Base-by-base conservation (phyloP, 2,888 invertebrate species). In the Corbicula japonica region DNA sequence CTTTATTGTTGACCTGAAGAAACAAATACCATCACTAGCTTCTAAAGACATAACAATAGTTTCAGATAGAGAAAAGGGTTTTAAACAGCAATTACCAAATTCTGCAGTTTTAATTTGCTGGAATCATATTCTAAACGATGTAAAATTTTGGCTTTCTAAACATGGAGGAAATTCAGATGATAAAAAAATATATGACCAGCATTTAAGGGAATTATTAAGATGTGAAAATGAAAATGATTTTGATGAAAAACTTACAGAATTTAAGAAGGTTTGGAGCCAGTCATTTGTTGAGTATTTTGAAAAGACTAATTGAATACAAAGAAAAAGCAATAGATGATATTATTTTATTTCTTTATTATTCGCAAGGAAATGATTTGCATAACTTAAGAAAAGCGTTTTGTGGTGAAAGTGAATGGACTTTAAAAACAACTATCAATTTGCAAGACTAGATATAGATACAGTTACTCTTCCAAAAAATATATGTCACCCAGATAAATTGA, bases 101-200 rank as follows among this genome's bases (percentile, higher is more conserved):
- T n/a, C n/a, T n/a, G n/a, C n/a, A n/a, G n/a, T n/a, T n/a, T 30
- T 75, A 1, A 23, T 75, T 2, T 61, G 74, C 32, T 75, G 74
- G 74, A 75, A 75, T 50, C 74, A 75, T 23, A 68, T 75, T 41
- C 52, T 75, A 21, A 60, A n/a, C 2, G 68, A 75, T 23, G 15
- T 75, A 35, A 66, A 75, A 50, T 68, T 66, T 38, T 60, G 68
- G 74, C 6, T 68, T 2, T 21, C 32, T 6, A 75, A 61, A 15
- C 68, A 75, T 23, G 18, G 18, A 10, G 41, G 41, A 41, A 41
- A 10, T 41, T 12, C 12, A 12, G 18, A 41, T 41, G 41, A 41
- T 41, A 41, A 41, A 41, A 46, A 34, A 32, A 61, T 26, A 23
- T 75, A 75, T 41, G 74, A 50, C n/a, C 1, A 8, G 38, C 66